A percentile compares a stretch with the other conserved stretches of the same genome.
These are phyloP conservation scores for Aldabrachelys gigantea DNA, from an alignment of 2,113 vertebrate species.

Conservation along the genomic window DNA sequence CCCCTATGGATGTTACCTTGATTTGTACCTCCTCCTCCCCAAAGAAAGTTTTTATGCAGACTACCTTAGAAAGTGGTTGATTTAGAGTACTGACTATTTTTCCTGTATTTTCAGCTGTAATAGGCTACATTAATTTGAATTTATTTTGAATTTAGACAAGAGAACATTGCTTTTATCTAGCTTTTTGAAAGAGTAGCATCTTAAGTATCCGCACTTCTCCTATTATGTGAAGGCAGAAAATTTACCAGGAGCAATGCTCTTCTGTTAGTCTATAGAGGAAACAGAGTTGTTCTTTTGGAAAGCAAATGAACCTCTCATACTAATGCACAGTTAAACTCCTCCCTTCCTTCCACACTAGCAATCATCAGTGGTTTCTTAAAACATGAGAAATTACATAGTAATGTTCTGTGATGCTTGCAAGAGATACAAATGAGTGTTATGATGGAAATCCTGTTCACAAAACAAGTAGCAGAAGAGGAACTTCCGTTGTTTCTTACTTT, in stretches of 20 bases:
- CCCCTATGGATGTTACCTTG: rapidly evolving
- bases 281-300: conserved; percentile 55
- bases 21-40: not conserved
- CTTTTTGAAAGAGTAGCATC: not conserved
- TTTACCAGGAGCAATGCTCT: conserved; percentile 60
- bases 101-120: not conserved
- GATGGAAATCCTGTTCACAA: conserved; percentile 50
- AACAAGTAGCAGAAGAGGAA: conserved; percentile 18
- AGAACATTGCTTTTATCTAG: conserved; percentile 11
- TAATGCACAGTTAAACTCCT: conserved; percentile 40
- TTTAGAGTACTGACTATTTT: not conserved
- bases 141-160: not conserved
- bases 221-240: not conserved
- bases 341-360: conserved; percentile 34
- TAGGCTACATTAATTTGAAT: not conserved
- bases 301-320: conserved; percentile 50
- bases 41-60: not conserved
- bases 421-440: conserved; percentile 8
- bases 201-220: not conserved
- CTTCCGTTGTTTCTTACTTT: conserved; percentile 52
- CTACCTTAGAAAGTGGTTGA: not conserved
- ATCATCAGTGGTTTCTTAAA: conserved; percentile 52
- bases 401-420: conserved; percentile 24
- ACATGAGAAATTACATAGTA: conserved; percentile 52
- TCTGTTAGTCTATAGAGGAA: conserved; percentile 65